Base-by-base conservation (phyloP, 1,140 invertebrate genomes). In the Stenopsyche tienmushanensis region DNA sequence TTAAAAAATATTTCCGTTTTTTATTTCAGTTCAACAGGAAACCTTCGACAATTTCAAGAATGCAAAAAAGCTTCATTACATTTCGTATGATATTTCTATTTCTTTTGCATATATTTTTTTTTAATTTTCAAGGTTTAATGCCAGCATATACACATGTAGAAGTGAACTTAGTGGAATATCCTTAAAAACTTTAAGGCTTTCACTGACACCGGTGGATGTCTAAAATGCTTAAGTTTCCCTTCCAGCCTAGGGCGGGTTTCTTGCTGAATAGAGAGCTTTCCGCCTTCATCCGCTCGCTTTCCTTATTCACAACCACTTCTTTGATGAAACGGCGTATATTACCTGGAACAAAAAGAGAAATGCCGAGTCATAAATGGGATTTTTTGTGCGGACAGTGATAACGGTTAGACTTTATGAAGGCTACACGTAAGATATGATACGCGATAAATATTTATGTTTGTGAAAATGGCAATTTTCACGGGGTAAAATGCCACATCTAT, bases 271-370 rank as follows among this genome's bases (percentile, higher is more conserved):
- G 55, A 39, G 41, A 15, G 34, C 55, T 21, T 53, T 34, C 29
- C 50, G 50, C 21, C 23, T 21, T 17, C 29, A 44, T 41, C 39
- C 34, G 9, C 55, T 26, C 47, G 26, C 25, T n/a, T 49, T 24
- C 17, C 24, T 39, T 47, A 29, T 55, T 29, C 53, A 60, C 44
- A 15, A 47, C 18, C 7, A 15, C 59, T 49, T 47, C 50, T 60
- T 66, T 62, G 18, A 53, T 67, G 58, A 62, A 62, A 49, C 29
- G 58, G 42, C 26, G 59, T 45, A 26, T 67, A 62, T 67, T 68
- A 68, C 66, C 66, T 68, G 62, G 15, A 68, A 68, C 66, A 64
- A 67, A 63, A 25, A 62, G 20, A 68, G 47, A 55, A 64, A 62
- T 54, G 24, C 45, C 26, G 49, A 55, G 25, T 59, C 62, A 59